phyloP scores from a whole-genome alignment of 2,888 invertebrate genomes.

The Eilema griseolum region DNA sequence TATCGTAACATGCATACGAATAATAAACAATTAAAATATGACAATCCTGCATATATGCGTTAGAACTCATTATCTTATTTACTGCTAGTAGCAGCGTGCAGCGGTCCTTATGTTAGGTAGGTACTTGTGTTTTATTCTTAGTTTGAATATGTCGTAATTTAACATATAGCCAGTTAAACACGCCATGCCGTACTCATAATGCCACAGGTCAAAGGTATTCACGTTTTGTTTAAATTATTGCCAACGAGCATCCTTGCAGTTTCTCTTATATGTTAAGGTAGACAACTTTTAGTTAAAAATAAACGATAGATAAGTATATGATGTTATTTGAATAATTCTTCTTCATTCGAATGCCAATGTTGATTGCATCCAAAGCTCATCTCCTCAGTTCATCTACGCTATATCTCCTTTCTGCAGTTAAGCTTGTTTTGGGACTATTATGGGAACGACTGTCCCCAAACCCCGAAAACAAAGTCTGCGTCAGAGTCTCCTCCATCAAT shows the following conservation, averaged over 20 bases:
- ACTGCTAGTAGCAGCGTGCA: conserved; percentile 8
- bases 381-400: no score
- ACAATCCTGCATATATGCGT: conserved; percentile 16
- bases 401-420: no score
- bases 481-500: no score
- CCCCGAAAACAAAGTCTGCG: no score
- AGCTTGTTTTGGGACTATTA: no score
- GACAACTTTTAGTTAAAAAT: conserved; percentile 70
- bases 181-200: conserved; percentile 39
- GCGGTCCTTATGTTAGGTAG: conserved; percentile 25
- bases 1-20: background rate
- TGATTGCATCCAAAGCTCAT: background rate
- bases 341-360: no score
- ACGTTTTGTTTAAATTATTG: conserved; percentile 74
- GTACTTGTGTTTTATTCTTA: conserved; percentile 41
- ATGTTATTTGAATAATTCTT: conserved; percentile 33
- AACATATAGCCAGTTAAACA: conserved; percentile 43
- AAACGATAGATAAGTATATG: conserved; percentile 30
- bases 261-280: conserved; percentile 71
- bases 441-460: no score
- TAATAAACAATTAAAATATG: background rate
- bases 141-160: conserved; percentile 47
- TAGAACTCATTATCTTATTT: background rate
- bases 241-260: conserved; percentile 65
- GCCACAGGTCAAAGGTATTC: conserved; percentile 75